A percentile compares a stretch with the other conserved stretches of the same genome.
These are phyloP conservation scores for Lypha dubia DNA, from an alignment of 2,888 invertebrate genomes.

Conservation along the genomic window DNA sequence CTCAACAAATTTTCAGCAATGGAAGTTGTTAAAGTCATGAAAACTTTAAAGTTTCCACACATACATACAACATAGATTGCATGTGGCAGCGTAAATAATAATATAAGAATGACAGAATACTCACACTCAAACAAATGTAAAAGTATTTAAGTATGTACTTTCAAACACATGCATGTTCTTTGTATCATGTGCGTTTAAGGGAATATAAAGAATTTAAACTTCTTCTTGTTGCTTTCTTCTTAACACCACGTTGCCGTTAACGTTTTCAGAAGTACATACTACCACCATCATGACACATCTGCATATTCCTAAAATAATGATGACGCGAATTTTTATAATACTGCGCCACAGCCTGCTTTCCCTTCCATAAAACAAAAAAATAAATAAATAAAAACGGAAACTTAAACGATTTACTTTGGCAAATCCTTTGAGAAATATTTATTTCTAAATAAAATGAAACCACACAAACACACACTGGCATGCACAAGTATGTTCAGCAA, in stretches of 20 bases:
- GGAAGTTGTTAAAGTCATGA: conserved; percentile 1
- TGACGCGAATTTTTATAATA: conserved; percentile 51
- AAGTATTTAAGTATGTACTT: not conserved
- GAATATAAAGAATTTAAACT: conserved; percentile 25
- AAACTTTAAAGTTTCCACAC: conserved; percentile 44
- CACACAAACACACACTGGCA: not conserved
- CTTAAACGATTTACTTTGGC: conserved; percentile 70
- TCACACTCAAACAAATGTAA: not conserved
- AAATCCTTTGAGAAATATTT: conserved; percentile 72
- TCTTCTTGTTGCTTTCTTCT: conserved; percentile 52
- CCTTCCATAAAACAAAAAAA: conserved; percentile 16
- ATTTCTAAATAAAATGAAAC: conserved; percentile 65
- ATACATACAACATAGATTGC: conserved; percentile 26
- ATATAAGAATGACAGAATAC: conserved; percentile 6
- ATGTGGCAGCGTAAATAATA: conserved; percentile 24
- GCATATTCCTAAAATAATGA: conserved; percentile 65
- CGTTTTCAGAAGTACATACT: not conserved
- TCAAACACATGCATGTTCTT: conserved; percentile 11
- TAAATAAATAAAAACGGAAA: conserved; percentile 56
- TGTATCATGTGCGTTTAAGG: conserved; percentile 3
- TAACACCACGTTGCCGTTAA: not conserved
- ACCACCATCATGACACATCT: conserved; percentile 46
- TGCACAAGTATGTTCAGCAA: not conserved
- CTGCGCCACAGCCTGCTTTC: conserved; percentile 13
- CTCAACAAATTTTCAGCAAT: not conserved